Percentiles rank a stretch among this genome's conserved stretches.
Conservation (phyloP, 1,140 invertebrate species). For the Brachionus paranguensis region DNA sequence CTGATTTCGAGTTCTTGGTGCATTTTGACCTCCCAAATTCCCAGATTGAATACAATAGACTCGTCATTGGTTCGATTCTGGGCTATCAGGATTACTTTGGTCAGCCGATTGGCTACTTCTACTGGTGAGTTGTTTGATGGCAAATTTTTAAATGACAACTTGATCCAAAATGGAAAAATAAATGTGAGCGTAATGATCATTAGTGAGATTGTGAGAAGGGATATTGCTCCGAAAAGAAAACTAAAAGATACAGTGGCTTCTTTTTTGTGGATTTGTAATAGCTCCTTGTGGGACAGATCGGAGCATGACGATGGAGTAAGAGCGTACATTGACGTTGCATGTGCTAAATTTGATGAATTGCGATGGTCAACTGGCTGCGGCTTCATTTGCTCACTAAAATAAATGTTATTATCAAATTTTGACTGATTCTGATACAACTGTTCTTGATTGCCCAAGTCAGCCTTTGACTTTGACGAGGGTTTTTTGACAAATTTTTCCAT, state of each 20-base stretch:
- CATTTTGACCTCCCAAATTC: slow-evolving; percentile 39
- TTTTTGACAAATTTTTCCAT: slow-evolving; percentile 19
- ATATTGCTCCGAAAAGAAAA: slow-evolving; percentile 25
- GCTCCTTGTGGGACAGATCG: background rate
- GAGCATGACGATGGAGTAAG: background rate
- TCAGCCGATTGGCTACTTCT: background rate
- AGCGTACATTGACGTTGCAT: background rate
- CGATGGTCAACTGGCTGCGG: background rate
- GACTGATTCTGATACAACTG: background rate
- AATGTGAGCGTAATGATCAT: slow-evolving; percentile 8
- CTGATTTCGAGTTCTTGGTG: slow-evolving; percentile 4
- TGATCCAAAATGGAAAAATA: slow-evolving; percentile 37
- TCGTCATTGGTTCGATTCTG: background rate
- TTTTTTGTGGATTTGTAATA: background rate
- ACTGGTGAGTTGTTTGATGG: background rate
- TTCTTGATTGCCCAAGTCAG: background rate
- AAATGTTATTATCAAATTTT: slow-evolving; percentile 15
- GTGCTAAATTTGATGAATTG: background rate
- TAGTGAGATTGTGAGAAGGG: background rate
- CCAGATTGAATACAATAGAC: background rate
- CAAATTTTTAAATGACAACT: slow-evolving; percentile 17
- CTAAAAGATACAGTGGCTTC: background rate
- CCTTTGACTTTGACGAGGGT: background rate
- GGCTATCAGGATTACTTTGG: background rate
- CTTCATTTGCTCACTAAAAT: slow-evolving; percentile 1